Conservation (phyloP, 2,113 vertebrate genomes). For the Telmatochromis brachygnathus region DNA sequence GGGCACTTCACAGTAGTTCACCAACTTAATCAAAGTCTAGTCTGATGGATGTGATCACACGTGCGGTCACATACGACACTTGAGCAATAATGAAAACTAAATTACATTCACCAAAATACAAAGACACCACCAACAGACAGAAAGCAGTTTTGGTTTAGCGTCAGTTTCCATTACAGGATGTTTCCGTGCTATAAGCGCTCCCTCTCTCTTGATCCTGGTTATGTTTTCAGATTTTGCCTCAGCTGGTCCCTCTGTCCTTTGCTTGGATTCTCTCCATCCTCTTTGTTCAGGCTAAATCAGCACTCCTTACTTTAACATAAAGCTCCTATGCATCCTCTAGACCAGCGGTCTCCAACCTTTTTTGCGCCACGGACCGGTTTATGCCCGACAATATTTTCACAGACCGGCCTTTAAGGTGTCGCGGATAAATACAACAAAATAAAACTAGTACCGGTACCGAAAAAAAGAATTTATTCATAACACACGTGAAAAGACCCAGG, state of each 20-base stretch:
- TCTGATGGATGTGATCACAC: background rate
- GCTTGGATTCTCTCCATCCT: background rate
- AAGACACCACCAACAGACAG: background rate
- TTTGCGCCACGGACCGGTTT: too few relatives aligned
- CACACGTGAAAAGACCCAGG: too few relatives aligned
- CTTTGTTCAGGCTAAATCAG: background rate
- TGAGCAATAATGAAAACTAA: background rate
- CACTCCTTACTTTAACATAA: background rate
- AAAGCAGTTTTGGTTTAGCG: background rate
- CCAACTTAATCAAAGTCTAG: background rate
- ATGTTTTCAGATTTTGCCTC: background rate
- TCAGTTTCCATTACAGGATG: background rate
- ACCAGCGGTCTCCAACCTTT: too few relatives aligned
- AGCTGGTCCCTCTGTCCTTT: background rate
- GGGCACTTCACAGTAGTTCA: background rate
- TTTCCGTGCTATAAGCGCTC: background rate
- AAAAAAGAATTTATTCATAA: too few relatives aligned
- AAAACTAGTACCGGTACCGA: too few relatives aligned
- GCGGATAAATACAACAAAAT: too few relatives aligned
- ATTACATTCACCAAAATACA: background rate
- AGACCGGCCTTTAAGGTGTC: too few relatives aligned
- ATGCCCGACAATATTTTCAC: too few relatives aligned
- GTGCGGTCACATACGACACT: background rate
- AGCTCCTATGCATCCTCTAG: background rate
- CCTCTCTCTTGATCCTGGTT: background rate